A percentile compares a stretch with the other conserved stretches of the same genome.
phyloP scores from a whole-genome alignment of 2,888 invertebrate species.

The Hedya salicella region DNA sequence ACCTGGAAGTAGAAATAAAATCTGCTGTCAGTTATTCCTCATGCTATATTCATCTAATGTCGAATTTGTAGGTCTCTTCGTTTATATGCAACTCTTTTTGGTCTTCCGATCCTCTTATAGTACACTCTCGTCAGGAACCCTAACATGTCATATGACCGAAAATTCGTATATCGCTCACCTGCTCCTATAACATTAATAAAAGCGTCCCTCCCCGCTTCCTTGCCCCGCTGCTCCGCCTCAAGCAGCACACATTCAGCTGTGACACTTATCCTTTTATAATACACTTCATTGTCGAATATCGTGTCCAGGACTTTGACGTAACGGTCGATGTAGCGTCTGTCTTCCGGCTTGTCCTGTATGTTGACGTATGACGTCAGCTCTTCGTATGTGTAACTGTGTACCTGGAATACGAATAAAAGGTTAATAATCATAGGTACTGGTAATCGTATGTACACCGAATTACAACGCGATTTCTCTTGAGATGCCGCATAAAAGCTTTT shows the following conservation, averaged over 20 bases:
- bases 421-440: too few relatives aligned
- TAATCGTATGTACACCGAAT: too few relatives aligned
- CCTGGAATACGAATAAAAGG: conserved; percentile 51
- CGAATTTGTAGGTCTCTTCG: too few relatives aligned
- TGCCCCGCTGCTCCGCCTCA: conserved; percentile 86
- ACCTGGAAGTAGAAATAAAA: conserved; percentile 57
- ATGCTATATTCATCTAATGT: too few relatives aligned
- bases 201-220: conserved; percentile 75
- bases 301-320: conserved; percentile 57
- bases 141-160: too few relatives aligned
- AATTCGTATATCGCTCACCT: conserved; percentile 63
- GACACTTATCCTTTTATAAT: conserved; percentile 81
- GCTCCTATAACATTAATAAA: conserved; percentile 87
- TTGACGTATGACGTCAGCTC: conserved; percentile 65
- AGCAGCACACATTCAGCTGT: conserved; percentile 86
- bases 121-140: conserved; percentile 66
- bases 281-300: conserved; percentile 74
- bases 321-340: conserved; percentile 63
- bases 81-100: too few relatives aligned
- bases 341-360: conserved; percentile 57
- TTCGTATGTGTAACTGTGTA: conserved; percentile 69
- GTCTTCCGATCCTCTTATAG: conserved; percentile 80
- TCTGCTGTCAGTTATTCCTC: too few relatives aligned
- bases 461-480: too few relatives aligned
- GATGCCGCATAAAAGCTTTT: too few relatives aligned